Evolutionary conservation across 2,888 invertebrate species (phyloP).

Genomic region (Protodeltote pygarga): DNA sequence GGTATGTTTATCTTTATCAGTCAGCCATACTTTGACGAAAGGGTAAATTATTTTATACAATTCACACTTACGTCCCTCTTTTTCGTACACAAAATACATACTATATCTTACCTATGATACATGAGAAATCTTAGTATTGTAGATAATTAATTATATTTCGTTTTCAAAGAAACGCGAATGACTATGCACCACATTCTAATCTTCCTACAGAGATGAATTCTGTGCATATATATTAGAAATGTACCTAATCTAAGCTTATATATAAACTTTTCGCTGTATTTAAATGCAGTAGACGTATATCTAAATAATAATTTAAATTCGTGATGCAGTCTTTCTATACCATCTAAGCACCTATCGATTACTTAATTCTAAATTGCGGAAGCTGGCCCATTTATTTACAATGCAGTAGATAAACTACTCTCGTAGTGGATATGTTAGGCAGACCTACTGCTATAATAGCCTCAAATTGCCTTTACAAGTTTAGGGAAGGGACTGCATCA

Average conservation of each 20-base stretch:
- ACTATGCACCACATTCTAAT: too few species aligned
- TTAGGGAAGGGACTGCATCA: not conserved
- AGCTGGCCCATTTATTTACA: slow-evolving; percentile 55
- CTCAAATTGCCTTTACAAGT: not conserved
- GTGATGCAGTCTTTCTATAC: slow-evolving; percentile 81
- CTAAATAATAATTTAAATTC: slow-evolving; percentile 78
- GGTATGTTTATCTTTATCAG: too few species aligned
- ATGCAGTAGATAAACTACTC: slow-evolving; percentile 22
- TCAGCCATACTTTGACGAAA: too few species aligned
- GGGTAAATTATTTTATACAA: too few species aligned
- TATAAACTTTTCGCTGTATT: slow-evolving; percentile 13
- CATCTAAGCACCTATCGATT: slow-evolving; percentile 77
- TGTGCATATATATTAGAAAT: not conserved
- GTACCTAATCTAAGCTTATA: slow-evolving; percentile 3
- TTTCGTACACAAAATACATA: too few species aligned
- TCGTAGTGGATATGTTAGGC: slow-evolving; percentile 21
- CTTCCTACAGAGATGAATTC: not conserved
- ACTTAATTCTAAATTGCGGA: slow-evolving; percentile 51
- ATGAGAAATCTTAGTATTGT: too few species aligned
- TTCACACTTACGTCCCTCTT: too few species aligned
- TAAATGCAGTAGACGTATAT: slow-evolving; percentile 40
- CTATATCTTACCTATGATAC: too few species aligned
- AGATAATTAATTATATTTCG: too few species aligned
- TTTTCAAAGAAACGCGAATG: too few species aligned
- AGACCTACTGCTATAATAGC: slow-evolving; percentile 6